phyloP scores from a whole-genome alignment of 2,888 invertebrate genomes.

The Dynastes grantii region DNA sequence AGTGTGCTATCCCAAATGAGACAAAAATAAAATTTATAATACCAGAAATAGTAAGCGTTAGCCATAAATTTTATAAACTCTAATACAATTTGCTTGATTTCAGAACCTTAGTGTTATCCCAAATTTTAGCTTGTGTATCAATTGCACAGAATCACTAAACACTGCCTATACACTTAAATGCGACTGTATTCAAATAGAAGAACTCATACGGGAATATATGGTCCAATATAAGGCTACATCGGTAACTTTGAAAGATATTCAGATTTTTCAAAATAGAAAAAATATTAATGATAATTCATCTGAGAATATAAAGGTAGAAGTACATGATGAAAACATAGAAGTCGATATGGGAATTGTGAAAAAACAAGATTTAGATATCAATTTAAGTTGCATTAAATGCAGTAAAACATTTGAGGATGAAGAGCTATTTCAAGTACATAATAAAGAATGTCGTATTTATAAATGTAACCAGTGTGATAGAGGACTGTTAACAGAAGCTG shows the following conservation, averaged over 20 bases:
- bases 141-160: constrained; percentile 34
- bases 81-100: neutral
- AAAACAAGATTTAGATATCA: neutral
- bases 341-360: neutral
- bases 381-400: neutral
- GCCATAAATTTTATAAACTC: neutral
- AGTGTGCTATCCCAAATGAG: neutral
- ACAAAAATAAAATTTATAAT: constrained; percentile 18
- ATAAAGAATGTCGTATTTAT: neutral
- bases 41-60: constrained; percentile 37
- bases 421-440: neutral
- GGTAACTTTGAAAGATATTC: neutral
- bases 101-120: constrained; percentile 17
- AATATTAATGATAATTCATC: neutral
- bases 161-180: constrained; percentile 46
- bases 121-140: constrained; percentile 19
- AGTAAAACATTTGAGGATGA: neutral
- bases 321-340: constrained; percentile 37
- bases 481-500: neutral
- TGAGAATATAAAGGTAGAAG: neutral
- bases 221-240: constrained; percentile 16
- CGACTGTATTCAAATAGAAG: constrained; percentile 43
- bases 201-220: constrained; percentile 43
- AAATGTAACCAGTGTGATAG: constrained; percentile 4
- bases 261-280: neutral